Conservation (phyloP, 1,140 invertebrate genomes). For the Caenorhabditis briggsae region DNA sequence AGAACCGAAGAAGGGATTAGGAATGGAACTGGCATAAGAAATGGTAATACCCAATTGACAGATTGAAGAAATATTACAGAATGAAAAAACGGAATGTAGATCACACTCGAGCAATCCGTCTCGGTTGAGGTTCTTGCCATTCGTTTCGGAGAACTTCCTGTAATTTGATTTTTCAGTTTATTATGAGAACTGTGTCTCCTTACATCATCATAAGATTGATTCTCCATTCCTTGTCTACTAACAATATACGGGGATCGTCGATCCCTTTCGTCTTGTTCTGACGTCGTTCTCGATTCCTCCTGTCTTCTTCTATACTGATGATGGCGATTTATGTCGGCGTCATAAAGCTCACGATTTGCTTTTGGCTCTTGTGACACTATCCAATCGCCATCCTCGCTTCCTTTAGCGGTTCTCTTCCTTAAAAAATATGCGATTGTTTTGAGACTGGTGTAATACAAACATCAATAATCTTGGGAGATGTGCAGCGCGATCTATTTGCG, state of each 20-base stretch:
- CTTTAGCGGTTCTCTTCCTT: neutral
- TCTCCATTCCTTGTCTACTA: constrained; percentile 33
- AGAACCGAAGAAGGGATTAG: constrained; percentile 11
- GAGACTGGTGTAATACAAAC: constrained; percentile 31
- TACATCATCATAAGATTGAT: constrained; percentile 40
- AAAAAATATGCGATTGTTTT: constrained; percentile 16
- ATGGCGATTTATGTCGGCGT: constrained; percentile 3
- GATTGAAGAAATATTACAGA: constrained; percentile 1
- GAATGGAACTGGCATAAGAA: neutral
- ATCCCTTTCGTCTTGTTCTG: constrained; percentile 1
- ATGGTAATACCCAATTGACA: neutral
- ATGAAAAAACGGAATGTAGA: neutral
- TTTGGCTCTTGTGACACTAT: constrained; percentile 18
- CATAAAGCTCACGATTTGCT: constrained; percentile 37
- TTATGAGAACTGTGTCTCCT: neutral
- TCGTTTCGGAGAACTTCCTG: constrained; percentile 57
- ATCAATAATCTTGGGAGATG: neutral
- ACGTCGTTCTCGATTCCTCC: neutral
- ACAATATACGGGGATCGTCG: neutral
- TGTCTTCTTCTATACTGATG: constrained; percentile 10
- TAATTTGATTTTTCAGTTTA: neutral
- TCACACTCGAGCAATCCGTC: constrained; percentile 55
- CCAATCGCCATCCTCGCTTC: constrained; percentile 43
- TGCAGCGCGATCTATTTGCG: neutral
- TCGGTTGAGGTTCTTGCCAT: constrained; percentile 34